Conservation (phyloP, 2,113 vertebrate genomes). For the Brachyistius frenatus region DNA sequence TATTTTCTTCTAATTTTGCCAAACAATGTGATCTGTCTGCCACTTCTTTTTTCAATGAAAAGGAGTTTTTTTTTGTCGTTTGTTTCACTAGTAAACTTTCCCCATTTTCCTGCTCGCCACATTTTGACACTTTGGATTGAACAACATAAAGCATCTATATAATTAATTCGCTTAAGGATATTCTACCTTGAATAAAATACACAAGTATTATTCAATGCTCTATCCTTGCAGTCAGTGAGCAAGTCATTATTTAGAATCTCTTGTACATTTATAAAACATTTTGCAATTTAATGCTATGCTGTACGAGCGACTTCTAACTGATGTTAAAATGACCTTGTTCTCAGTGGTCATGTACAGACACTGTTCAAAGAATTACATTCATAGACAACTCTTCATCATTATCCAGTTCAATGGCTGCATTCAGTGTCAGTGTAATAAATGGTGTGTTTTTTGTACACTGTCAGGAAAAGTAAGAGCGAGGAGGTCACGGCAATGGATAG, state of each 20-base stretch:
- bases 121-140: background rate
- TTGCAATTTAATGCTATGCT: background rate
- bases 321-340: background rate
- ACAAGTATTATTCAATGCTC: no score
- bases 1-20: background rate
- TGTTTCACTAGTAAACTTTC: constrained; percentile 6
- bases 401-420: background rate
- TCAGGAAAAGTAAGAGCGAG: background rate
- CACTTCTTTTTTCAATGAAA: constrained; percentile 12
- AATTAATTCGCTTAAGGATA: no score
- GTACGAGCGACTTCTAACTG: background rate
- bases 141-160: background rate
- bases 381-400: background rate
- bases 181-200: no score
- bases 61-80: background rate
- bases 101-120: background rate
- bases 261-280: background rate
- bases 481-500: background rate
- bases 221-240: background rate
- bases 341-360: background rate
- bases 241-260: background rate
- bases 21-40: background rate
- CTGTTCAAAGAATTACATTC: background rate
- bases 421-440: background rate
- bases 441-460: background rate